phyloP scores from a whole-genome alignment of 2,888 invertebrate species.

The Brassicogethes aeneus region DNA sequence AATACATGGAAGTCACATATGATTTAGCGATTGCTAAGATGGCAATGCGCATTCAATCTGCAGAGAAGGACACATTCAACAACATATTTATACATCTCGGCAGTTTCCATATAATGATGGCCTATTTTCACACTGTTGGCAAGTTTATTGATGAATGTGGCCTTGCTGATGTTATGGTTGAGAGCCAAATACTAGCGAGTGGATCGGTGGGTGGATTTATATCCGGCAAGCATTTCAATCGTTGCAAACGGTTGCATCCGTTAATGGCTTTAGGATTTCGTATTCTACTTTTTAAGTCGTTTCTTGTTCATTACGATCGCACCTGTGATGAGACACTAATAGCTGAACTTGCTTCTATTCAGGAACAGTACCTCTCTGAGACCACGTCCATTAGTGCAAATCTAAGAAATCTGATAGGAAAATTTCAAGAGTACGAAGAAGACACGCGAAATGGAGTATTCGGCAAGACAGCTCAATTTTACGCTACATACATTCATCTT shows the following conservation, averaged over 20 bases:
- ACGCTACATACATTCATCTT: conserved; percentile 23
- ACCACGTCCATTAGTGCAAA: conserved; percentile 2
- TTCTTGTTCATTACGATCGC: conserved; percentile 7
- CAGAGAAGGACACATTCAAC: conserved; percentile 8
- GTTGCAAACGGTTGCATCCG: conserved; percentile 17
- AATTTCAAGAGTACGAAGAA: conserved; percentile 11
- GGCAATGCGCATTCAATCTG: conserved; percentile 23
- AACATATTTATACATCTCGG: conserved; percentile 18
- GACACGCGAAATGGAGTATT: conserved; percentile 20
- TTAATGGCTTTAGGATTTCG: conserved; percentile 15
- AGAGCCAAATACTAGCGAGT: conserved; percentile 11
- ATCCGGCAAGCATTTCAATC: conserved; percentile 12
- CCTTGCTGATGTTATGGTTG: conserved; percentile 3
- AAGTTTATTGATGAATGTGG: too few species aligned
- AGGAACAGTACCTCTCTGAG: not conserved
- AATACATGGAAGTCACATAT: conserved; percentile 24
- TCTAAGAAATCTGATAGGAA: too few species aligned
- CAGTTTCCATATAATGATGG: conserved; percentile 21
- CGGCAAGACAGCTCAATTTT: conserved; percentile 29
- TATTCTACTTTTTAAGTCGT: conserved; percentile 15
- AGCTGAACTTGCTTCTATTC: conserved; percentile 5
- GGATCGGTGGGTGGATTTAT: conserved; percentile 17
- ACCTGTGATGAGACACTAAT: conserved; percentile 7
- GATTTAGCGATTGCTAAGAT: too few species aligned
- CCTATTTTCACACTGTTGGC: conserved; percentile 17